Base-by-base conservation (phyloP, 2,113 vertebrate genomes). In the Entosphenus tridentatus region DNA sequence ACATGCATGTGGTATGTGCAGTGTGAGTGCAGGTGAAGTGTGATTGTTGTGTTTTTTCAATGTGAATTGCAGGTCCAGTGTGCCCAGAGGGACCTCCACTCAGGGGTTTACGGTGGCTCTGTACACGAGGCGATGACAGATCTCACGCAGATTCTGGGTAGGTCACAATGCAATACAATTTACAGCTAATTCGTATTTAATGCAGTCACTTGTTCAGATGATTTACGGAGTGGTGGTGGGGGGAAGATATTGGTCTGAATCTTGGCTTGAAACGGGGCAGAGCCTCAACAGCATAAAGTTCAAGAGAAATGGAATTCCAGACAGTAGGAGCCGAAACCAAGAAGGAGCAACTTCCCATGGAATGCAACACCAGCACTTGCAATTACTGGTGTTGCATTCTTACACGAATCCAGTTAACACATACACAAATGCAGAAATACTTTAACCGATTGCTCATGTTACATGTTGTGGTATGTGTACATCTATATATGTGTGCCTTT, bases 61-160 rank as follows among this genome's bases (percentile, higher is more conserved):
- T 16, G n/a, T 67, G n/a, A 16, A 21, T n/a, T 73, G 1, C 74
- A 79, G 91, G 80, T 96, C 75, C 80, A 84, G 62, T 84, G 88
- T 21, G 76, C 77, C 67, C 78, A 71, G 65, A 92, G 81, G 73
- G 93, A 98, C 74, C 85, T 98, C 12, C 93, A 98, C 73, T 96
- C 92, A 1, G 93, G 93, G 0, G 88, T 96, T 70, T 93, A 95
- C 57, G 92, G 93, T 2, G 93, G 93, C 3, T 93, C 90, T 0
- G 83, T 98, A 11, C 83, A 96, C 6, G 90, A 98, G 74, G 90
- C 90, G 70, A 95, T 98, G 93, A 87, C 84, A 0, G 92, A 98
- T 74, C 86, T 98, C 57, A 83, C 96, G 56, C 8, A 78, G 57
- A 76, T 98, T 13, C 87, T 98, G 90, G 86, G 93, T 81, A 80